A percentile compares a stretch with the other conserved stretches of the same genome.
Evolutionary conservation across 2,888 invertebrate species (phyloP).

Genomic region (Notocelia uddmanniana): DNA sequence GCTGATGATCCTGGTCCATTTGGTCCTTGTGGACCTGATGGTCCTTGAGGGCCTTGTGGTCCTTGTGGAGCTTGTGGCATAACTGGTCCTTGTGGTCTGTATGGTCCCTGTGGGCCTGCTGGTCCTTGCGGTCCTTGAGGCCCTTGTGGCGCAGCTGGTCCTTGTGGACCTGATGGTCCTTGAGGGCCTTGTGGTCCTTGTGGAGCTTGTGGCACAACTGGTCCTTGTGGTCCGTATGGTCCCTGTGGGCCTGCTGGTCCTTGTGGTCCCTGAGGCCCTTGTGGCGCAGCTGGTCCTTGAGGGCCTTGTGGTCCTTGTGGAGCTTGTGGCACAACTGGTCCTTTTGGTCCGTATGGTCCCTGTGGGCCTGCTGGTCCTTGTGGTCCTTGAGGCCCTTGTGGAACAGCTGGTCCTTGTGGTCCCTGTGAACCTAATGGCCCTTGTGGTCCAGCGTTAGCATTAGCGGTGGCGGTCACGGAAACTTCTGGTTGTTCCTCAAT

Average conservation of each 20-base stretch:
- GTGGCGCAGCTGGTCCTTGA: constrained; percentile 5
- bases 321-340: too few species aligned
- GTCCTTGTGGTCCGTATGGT: constrained; percentile 8
- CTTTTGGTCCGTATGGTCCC: constrained; percentile 10
- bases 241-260: constrained; percentile 20
- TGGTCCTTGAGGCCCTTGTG: not conserved
- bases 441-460: constrained; percentile 26
- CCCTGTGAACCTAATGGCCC: constrained; percentile 24
- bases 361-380: not conserved
- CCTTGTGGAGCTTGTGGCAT: too few species aligned
- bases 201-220: not conserved
- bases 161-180: constrained; percentile 21
- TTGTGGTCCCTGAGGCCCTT: constrained; percentile 4
- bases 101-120: not conserved
- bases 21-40: constrained; percentile 28
- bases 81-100: constrained; percentile 13
- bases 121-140: constrained; percentile 9
- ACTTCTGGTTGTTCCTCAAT: not conserved
- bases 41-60: constrained; percentile 20
- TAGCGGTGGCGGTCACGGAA: not conserved
- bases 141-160: not conserved
- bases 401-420: constrained; percentile 14
- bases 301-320: not conserved
- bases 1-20: constrained; percentile 41
- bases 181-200: not conserved